Evolutionary conservation across 2,888 invertebrate species (phyloP), one percentile per base, ranked within the genome.

Genomic region (Atethmia centrago): DNA sequence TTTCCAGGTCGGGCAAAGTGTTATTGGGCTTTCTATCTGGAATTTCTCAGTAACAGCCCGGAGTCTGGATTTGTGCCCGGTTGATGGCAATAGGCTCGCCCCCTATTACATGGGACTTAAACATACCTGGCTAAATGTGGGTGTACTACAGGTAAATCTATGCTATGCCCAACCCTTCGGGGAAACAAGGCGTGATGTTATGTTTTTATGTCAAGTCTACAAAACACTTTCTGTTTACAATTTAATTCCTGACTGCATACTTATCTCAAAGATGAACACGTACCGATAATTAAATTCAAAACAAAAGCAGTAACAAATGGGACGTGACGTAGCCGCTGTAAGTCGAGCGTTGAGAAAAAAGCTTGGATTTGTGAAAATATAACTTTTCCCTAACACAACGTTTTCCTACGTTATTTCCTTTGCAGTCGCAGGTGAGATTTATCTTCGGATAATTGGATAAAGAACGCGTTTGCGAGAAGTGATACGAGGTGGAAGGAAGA

Each of bases 371-470:
- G 91, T 90, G 90, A 92, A 94, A 93, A 93, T 92, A 93, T 94
- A 93, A 94, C 92, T 92, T 93, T 91, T 86, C 86, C 79, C 85
- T 86, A 91, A 93, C 91, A 92, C 88, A 93, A 92, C 90, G 91
- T 92, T 95, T 93, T 91, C 93, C 89, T 93, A 87, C 91, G 93
- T 91, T 92, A 94, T 94, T 94, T 93, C 94, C 94, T 92, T 76
- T 88, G 92, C 94, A 95, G 96, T 95, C 95, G 93, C 96, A 96
- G 96, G 96, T 96, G 96, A 96, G 95, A 96, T 95, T 96, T 96
- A 96, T 96, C 95, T 95, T 91, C 94, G 93, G 94, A 94, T 96
- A 96, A 96, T 96, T 96, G 96, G 96, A 96, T 96, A 95, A 95
- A 95, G 95, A 96, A 95, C 94, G 95, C 94, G 93, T 93, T 94